Conservation (phyloP, 2,888 invertebrate species). For the Hoplodrina ambigua region DNA sequence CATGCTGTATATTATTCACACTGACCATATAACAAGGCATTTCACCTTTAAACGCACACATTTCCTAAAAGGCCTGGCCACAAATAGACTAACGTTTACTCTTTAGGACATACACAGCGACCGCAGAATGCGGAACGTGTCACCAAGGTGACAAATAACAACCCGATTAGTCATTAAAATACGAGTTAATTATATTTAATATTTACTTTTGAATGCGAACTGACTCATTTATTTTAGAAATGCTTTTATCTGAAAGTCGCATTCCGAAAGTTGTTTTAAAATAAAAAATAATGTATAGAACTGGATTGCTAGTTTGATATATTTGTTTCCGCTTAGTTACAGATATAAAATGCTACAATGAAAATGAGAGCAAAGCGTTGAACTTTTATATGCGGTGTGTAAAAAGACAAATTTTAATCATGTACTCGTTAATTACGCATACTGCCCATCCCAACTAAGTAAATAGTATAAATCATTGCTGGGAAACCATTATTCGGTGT, state of each 20-base stretch:
- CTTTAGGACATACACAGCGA: constrained; percentile 38
- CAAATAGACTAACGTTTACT: constrained; percentile 40
- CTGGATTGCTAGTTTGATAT: not conserved
- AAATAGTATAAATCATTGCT: no score
- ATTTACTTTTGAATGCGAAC: not conserved
- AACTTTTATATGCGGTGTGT: no score
- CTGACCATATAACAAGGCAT: constrained; percentile 7
- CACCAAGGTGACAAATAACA: constrained; percentile 15
- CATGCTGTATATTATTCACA: not conserved
- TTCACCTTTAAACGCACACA: constrained; percentile 32
- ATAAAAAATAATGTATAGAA: not conserved
- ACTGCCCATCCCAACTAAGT: no score
- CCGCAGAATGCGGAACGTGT: constrained; percentile 53
- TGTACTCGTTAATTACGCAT: no score
- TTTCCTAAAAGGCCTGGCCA: constrained; percentile 17
- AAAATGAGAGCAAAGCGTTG: not conserved
- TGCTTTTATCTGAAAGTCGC: not conserved
- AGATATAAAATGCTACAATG: not conserved
- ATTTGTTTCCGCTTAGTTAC: not conserved
- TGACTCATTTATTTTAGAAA: constrained; percentile 12
- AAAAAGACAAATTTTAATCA: no score
- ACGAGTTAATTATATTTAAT: constrained; percentile 24
- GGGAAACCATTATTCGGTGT: no score
- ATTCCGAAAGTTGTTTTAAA: not conserved
- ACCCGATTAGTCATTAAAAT: constrained; percentile 43